Evolutionary conservation across 2,888 invertebrate species (phyloP).

Genomic region (Pimpla rufipes): DNA sequence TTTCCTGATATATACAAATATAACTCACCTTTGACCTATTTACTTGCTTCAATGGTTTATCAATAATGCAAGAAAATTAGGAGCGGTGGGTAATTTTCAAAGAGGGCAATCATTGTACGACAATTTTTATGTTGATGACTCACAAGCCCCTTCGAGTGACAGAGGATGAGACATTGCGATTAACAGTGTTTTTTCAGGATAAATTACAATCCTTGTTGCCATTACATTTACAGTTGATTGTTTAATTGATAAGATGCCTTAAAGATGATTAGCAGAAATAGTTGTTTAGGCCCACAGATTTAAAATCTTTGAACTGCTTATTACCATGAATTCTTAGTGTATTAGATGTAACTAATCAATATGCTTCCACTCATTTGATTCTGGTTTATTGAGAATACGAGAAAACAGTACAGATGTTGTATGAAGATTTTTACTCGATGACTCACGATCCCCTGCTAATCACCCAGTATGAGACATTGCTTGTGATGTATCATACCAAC

Average conservation of each 20-base stretch:
- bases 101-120: background rate
- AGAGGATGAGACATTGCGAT: too few relatives aligned
- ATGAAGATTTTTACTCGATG: constrained; percentile 15
- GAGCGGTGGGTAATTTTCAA: background rate
- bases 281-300: too few relatives aligned
- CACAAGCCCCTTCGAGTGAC: constrained; percentile 14
- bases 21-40: background rate
- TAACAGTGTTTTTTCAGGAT: too few relatives aligned
- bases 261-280: too few relatives aligned
- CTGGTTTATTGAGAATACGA: too few relatives aligned
- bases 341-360: too few relatives aligned
- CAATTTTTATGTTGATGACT: constrained; percentile 32
- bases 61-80: background rate
- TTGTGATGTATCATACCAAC: constrained; percentile 1
- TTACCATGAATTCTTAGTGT: too few relatives aligned
- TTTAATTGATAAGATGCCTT: too few relatives aligned
- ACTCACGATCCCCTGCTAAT: constrained; percentile 28
- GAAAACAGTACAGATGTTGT: background rate
- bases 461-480: background rate
- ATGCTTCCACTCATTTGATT: too few relatives aligned
- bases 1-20: background rate
- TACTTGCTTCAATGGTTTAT: background rate
- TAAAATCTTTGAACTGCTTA: too few relatives aligned
- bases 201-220: too few relatives aligned
- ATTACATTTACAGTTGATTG: too few relatives aligned